Evolutionary conservation across 2,113 vertebrate genomes (phyloP), one percentile per base, ranked within the genome.

Genomic region (Pseudopodoces humilis): DNA sequence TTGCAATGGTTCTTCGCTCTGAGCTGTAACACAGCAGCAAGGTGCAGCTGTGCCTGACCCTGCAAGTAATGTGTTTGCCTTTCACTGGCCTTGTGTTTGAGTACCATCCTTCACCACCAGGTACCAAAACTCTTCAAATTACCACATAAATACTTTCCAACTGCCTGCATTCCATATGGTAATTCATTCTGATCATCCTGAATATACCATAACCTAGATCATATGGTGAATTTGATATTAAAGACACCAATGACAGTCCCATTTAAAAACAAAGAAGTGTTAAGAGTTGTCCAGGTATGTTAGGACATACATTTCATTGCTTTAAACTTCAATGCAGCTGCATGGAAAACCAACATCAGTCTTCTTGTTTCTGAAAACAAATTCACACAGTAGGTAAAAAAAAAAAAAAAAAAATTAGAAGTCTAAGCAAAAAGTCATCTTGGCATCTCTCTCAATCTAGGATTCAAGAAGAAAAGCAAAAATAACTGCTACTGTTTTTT

Each of bases 1-100:
- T 0, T 31, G 37, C 31, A 67, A n/a, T 1, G 2, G 37, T 22
- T 70, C 78, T 72, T 68, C 0, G 0, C 27, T 46, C 43, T 25
- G 52, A 68, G 28, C 3, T 70, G 35, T 22, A 46, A 52, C 8
- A 2, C 43, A 43, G 69, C 55, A 81, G 52, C 30, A 35, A 43
- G 35, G 1, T 35, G 50, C 63, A 69, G 65, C 79, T 60, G 49
- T 53, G 52, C 33, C 43, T 7, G 0, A 39, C 27, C 56, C 39
- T 27, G 19, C 6, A 44, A 14, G 20, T 9, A 83, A 68, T 25
- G 4, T 0, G 13, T 30, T 64, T 62, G 43, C 41, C 25, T 59
- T 69, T 27, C 13, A 11, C 0, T 25, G 10, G 28, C 7, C 13
- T 9, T 12, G 9, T 19, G 14, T n/a, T 81, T 92, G 33, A 77